These are phyloP conservation scores for Lasioglossum marginatum DNA, from an alignment of 2,888 invertebrate genomes.

Conservation along the genomic window DNA sequence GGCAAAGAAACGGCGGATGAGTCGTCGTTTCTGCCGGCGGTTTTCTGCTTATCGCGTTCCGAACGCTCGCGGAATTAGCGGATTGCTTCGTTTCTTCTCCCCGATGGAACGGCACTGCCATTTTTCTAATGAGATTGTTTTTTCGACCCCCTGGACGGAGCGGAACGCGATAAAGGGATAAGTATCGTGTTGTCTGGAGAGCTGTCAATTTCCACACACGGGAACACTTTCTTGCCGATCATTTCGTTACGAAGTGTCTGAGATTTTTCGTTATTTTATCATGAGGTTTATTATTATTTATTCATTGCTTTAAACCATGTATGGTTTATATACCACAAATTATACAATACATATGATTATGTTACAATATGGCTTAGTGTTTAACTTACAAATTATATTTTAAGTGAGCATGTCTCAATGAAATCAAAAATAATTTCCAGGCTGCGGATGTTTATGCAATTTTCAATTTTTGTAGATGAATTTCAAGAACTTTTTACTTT, in stretches of 20 bases:
- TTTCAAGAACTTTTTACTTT: too few species aligned
- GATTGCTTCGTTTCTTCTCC: constrained; percentile 1
- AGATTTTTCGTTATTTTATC: not conserved
- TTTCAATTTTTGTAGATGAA: too few species aligned
- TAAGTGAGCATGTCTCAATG: too few species aligned
- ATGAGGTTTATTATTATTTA: too few species aligned
- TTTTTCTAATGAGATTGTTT: constrained; percentile 12
- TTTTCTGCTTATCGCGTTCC: not conserved
- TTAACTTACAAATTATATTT: too few species aligned
- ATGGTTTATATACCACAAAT: too few species aligned
- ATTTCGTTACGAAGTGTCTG: not conserved
- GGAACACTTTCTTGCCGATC: not conserved
- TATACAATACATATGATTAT: too few species aligned
- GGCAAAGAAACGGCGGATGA: constrained; percentile 22
- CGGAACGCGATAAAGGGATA: not conserved
- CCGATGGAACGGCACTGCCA: not conserved
- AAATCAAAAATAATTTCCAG: too few species aligned
- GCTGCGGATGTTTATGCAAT: too few species aligned
- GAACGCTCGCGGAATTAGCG: constrained; percentile 5
- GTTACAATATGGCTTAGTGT: too few species aligned
- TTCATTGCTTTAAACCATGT: too few species aligned
- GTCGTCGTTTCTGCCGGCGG: not conserved
- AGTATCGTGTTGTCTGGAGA: not conserved
- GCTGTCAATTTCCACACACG: not conserved
- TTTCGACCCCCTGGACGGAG: not conserved